phyloP scores from a whole-genome alignment of 1,140 invertebrate species.

The Anastrepha obliqua region DNA sequence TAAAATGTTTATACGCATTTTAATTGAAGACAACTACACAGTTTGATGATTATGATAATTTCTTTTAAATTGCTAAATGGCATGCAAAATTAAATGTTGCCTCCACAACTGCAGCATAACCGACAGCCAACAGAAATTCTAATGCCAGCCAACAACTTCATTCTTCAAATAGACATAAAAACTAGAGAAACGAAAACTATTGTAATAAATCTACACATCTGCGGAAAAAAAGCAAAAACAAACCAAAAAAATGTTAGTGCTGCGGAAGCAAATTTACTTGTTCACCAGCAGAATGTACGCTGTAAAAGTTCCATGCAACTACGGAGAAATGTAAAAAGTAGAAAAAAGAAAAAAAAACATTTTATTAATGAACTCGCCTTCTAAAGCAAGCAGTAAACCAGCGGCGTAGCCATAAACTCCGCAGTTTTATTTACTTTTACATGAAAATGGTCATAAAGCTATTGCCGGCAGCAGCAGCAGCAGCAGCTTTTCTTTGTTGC shows the following conservation, averaged over 20 bases:
- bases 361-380: background rate
- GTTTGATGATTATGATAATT: slow-evolving; percentile 25
- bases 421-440: slow-evolving; percentile 30
- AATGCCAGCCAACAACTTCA: background rate
- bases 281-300: background rate
- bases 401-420: slow-evolving; percentile 3
- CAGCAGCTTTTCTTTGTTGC: slow-evolving; percentile 37
- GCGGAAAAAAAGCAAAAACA: background rate
- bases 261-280: slow-evolving; percentile 4
- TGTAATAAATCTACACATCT: background rate
- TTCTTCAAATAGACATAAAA: background rate
- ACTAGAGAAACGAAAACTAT: background rate
- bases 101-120: background rate
- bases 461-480: slow-evolving; percentile 11
- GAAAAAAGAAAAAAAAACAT: background rate
- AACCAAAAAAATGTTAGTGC: slow-evolving; percentile 1
- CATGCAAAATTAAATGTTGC: slow-evolving; percentile 39
- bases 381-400: background rate
- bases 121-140: background rate
- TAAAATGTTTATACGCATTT: slow-evolving; percentile 33
- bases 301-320: background rate
- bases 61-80: slow-evolving; percentile 48
- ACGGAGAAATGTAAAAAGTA: slow-evolving; percentile 16
- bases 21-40: slow-evolving; percentile 14
- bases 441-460: slow-evolving; percentile 26